Evolutionary conservation across 2,888 invertebrate species (phyloP).

Genomic region (Panzeria rudis): DNA sequence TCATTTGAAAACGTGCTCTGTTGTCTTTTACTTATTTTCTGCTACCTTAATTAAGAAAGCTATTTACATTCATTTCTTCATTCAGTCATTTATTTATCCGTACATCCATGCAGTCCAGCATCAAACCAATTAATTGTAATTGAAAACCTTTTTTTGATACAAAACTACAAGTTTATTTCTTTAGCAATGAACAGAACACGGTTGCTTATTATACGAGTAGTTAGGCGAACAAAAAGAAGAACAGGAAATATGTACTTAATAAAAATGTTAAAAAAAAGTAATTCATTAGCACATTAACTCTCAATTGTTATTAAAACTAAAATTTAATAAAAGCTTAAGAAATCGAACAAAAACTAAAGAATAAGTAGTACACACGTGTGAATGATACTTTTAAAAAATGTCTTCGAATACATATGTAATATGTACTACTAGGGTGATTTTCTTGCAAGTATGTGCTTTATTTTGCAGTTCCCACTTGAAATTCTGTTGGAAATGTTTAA

Average conservation of each 20-base stretch:
- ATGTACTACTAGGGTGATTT: no score
- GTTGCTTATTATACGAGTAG: constrained; percentile 30
- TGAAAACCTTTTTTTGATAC: constrained; percentile 24
- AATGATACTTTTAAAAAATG: background rate
- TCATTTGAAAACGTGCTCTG: background rate
- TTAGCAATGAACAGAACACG: constrained; percentile 35
- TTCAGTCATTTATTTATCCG: background rate
- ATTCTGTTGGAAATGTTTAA: no score
- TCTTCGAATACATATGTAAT: background rate
- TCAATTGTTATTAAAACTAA: constrained; percentile 34
- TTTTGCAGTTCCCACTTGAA: no score
- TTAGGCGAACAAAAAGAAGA: background rate
- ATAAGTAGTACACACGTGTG: constrained; percentile 33
- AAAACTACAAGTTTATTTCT: constrained; percentile 13
- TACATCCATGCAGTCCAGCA: constrained; percentile 26
- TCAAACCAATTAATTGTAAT: constrained; percentile 47
- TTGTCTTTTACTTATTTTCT: background rate
- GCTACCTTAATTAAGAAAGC: constrained; percentile 16
- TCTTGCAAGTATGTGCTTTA: no score
- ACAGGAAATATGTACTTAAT: constrained; percentile 44
- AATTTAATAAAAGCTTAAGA: background rate
- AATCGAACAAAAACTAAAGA: constrained; percentile 6
- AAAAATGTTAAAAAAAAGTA: constrained; percentile 26
- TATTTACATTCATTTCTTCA: constrained; percentile 22
- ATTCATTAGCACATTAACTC: constrained; percentile 14